Evolutionary conservation across 2,888 invertebrate species (phyloP).

Genomic region (Biston betularia): DNA sequence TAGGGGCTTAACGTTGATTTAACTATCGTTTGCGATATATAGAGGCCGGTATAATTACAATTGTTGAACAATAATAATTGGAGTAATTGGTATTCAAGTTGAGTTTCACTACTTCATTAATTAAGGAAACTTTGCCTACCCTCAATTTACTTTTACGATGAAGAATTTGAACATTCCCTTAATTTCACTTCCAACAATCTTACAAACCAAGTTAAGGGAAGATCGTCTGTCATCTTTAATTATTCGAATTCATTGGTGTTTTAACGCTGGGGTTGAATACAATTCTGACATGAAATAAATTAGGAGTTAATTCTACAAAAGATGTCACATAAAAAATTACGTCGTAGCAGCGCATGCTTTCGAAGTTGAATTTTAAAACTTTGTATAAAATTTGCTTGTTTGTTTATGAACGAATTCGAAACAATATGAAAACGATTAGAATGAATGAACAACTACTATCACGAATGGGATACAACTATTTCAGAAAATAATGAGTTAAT

Average conservation of each 20-base stretch:
- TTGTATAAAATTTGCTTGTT: too few species aligned
- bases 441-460: too few species aligned
- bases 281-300: constrained; percentile 17
- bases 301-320: constrained; percentile 28
- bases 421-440: neutral
- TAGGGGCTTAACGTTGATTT: constrained; percentile 27
- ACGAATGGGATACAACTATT: too few species aligned
- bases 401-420: neutral
- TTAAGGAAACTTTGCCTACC: constrained; percentile 70
- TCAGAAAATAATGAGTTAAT: too few species aligned
- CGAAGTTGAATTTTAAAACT: neutral
- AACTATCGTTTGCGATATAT: constrained; percentile 32
- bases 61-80: constrained; percentile 54
- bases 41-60: constrained; percentile 42
- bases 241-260: constrained; percentile 32
- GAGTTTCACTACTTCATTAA: constrained; percentile 71
- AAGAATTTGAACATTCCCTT: constrained; percentile 67
- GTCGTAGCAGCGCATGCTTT: neutral
- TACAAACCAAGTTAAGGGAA: constrained; percentile 46
- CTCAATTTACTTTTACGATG: constrained; percentile 61
- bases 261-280: constrained; percentile 15
- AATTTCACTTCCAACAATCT: constrained; percentile 60
- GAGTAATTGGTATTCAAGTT: constrained; percentile 72
- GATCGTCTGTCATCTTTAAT: constrained; percentile 40
- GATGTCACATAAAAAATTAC: constrained; percentile 26